Evolutionary conservation across 1,140 invertebrate species (phyloP).

Genomic region (Microplitis mediator): DNA sequence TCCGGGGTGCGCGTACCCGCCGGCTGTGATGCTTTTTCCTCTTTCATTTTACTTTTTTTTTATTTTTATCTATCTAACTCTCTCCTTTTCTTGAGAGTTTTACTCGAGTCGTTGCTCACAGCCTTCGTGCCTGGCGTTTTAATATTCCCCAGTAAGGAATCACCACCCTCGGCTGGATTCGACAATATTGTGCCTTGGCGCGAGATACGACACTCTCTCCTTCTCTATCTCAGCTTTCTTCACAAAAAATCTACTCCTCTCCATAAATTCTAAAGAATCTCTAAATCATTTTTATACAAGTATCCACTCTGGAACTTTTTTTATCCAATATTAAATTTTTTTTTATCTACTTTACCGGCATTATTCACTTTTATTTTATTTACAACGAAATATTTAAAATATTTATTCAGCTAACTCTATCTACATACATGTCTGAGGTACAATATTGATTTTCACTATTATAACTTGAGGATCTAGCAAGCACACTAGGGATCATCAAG

Average conservation of each 20-base stretch:
- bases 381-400: too few relatives aligned
- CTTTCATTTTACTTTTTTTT: not conserved
- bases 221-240: not conserved
- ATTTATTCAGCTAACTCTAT: too few relatives aligned
- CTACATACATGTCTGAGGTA: too few relatives aligned
- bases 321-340: not conserved
- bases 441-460: too few relatives aligned
- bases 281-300: slow-evolving; percentile 10
- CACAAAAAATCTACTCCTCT: slow-evolving; percentile 1
- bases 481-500: not conserved
- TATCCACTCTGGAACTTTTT: not conserved
- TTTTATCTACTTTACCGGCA: not conserved
- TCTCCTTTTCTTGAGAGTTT: not conserved
- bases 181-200: slow-evolving; percentile 11
- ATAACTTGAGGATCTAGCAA: too few relatives aligned
- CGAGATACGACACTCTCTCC: slow-evolving; percentile 6
- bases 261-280: slow-evolving; percentile 10
- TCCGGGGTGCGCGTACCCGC: slow-evolving; percentile 1
- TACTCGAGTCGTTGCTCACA: not conserved
- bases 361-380: too few relatives aligned
- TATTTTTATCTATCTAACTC: not conserved
- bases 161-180: not conserved
- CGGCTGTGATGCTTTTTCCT: not conserved
- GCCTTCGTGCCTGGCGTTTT: slow-evolving; percentile 4
- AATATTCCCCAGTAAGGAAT: slow-evolving; percentile 2